A percentile compares a stretch with the other conserved stretches of the same genome.
Conservation (phyloP, 2,797 vertebrate genomes). For the Luscinia luscinia region DNA sequence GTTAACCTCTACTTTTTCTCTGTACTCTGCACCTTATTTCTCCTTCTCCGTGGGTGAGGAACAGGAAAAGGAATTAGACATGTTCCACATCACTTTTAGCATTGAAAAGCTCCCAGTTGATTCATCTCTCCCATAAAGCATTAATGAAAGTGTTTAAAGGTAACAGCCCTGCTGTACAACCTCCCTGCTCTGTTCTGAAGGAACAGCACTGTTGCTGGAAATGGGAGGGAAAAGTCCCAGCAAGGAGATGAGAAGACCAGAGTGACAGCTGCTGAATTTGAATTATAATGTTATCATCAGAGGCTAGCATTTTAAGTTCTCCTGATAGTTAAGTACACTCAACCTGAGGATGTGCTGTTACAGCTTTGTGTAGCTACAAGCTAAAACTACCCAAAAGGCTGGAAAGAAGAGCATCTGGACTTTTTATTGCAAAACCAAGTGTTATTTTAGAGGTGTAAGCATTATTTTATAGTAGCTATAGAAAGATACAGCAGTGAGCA, state of each 20-base stretch:
- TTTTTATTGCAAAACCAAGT: background rate
- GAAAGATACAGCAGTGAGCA: background rate
- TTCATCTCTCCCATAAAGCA: background rate
- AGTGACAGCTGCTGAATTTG: background rate
- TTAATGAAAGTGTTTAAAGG: background rate
- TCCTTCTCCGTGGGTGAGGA: background rate
- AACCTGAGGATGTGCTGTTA: background rate
- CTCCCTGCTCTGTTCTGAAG: background rate
- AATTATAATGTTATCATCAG: background rate
- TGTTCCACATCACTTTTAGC: background rate
- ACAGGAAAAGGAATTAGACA: background rate
- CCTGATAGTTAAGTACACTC: background rate
- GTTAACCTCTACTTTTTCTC: background rate
- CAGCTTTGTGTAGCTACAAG: background rate
- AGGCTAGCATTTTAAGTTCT: background rate
- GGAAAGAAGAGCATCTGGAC: background rate
- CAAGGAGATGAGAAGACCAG: background rate
- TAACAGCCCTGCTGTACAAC: background rate
- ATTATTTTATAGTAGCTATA: background rate
- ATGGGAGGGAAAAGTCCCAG: accelerated
- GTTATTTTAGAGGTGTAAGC: background rate
- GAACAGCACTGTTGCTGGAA: background rate
- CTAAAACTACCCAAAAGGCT: background rate
- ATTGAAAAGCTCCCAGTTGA: background rate
- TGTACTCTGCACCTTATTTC: background rate